These are phyloP conservation scores for Huso huso DNA, from an alignment of 2,797 vertebrate species.

Conservation along the genomic window DNA sequence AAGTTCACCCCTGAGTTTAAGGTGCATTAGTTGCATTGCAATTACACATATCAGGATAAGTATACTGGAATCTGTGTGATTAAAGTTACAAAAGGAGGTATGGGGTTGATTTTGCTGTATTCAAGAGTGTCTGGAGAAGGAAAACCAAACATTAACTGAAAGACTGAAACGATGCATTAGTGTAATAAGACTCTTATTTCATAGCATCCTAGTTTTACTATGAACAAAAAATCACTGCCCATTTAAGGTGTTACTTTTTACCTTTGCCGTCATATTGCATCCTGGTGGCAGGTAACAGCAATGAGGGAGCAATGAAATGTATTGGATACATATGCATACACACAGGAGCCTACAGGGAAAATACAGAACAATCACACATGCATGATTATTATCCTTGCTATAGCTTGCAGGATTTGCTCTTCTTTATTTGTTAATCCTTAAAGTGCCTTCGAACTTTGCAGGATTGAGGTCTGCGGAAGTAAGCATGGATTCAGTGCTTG, in stretches of 20 bases:
- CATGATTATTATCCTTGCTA: slow-evolving; percentile 1
- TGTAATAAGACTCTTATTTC: too few relatives aligned
- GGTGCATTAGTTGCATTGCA: slow-evolving; percentile 16
- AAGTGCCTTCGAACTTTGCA: slow-evolving; percentile 44
- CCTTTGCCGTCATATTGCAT: slow-evolving; percentile 19
- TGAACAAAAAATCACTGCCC: too few relatives aligned
- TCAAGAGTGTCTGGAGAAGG: too few relatives aligned
- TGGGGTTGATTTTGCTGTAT: too few relatives aligned
- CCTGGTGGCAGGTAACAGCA: slow-evolving; percentile 40
- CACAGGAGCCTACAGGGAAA: not conserved
- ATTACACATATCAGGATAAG: slow-evolving; percentile 7
- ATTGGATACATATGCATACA: slow-evolving; percentile 47
- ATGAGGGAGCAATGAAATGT: slow-evolving; percentile 48
- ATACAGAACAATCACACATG: not conserved
- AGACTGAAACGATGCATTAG: too few relatives aligned
- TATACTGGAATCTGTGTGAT: too few relatives aligned
- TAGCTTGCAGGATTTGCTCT: slow-evolving; percentile 5
- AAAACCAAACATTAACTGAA: too few relatives aligned
- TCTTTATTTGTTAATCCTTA: slow-evolving; percentile 26
- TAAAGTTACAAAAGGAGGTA: too few relatives aligned
- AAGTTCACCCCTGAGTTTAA: not conserved
- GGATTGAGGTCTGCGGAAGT: slow-evolving; percentile 32
- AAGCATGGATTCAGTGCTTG: slow-evolving; percentile 29
- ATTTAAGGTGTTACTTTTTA: too few relatives aligned
- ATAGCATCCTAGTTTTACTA: too few relatives aligned